A percentile compares a stretch with the other conserved stretches of the same genome.
These are phyloP conservation scores for Drosophila bocki DNA, from an alignment of 1,140 invertebrate species.

Conservation along the genomic window DNA sequence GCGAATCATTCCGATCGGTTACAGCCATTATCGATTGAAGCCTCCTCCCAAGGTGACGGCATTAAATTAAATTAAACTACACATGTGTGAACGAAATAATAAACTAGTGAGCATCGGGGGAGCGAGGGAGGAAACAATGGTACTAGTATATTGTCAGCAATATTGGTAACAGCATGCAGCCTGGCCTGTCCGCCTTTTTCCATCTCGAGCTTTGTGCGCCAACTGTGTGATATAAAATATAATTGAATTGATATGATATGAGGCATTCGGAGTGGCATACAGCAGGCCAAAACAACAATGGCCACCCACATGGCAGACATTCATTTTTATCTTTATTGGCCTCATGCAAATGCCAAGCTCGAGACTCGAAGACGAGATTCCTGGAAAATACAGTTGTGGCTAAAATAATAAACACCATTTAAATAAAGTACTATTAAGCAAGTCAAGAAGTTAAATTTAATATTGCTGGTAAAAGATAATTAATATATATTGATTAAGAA, in stretches of 20 bases:
- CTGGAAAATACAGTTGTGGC: neutral
- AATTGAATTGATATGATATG: slow-evolving; percentile 52
- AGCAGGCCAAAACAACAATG: slow-evolving; percentile 31
- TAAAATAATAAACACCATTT: neutral
- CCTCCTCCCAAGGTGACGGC: slow-evolving; percentile 20
- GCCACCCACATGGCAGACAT: slow-evolving; percentile 44
- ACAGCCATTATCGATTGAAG: slow-evolving; percentile 23
- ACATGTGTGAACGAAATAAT: slow-evolving; percentile 29
- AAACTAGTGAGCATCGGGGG: slow-evolving; percentile 6
- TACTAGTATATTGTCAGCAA: slow-evolving; percentile 19
- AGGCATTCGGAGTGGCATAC: slow-evolving; percentile 26
- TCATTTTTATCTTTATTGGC: slow-evolving; percentile 60
- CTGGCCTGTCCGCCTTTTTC: slow-evolving; percentile 1
- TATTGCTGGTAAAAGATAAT: neutral
- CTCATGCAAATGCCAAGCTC: slow-evolving; percentile 43
- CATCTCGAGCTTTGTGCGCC: slow-evolving; percentile 27
- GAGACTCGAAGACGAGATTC: slow-evolving; percentile 8
- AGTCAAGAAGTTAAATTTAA: neutral
- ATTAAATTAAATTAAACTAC: slow-evolving; percentile 22
- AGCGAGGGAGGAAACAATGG: neutral
- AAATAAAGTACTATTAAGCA: neutral
- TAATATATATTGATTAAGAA: too few relatives aligned
- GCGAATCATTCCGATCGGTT: slow-evolving; percentile 21
- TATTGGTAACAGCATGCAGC: slow-evolving; percentile 30
- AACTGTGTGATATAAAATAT: slow-evolving; percentile 53